These are phyloP conservation scores for Spisula solida DNA, from an alignment of 2,888 invertebrate species.

Conservation along the genomic window DNA sequence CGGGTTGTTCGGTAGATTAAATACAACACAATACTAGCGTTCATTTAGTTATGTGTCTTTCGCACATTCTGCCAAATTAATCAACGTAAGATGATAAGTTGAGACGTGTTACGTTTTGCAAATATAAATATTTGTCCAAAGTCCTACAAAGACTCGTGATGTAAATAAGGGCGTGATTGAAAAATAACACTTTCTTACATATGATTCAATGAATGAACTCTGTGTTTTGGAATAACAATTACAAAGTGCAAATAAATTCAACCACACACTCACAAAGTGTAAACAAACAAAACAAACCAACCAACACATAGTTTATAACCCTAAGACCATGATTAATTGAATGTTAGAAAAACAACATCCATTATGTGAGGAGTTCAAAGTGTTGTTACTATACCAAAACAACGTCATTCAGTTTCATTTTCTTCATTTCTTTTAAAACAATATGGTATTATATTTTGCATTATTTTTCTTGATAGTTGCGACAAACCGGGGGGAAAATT, in stretches of 20 bases:
- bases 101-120: neutral
- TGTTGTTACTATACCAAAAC: too few species aligned
- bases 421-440: too few species aligned
- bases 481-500: too few species aligned
- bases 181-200: neutral
- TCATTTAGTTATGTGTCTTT: neutral
- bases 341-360: too few species aligned
- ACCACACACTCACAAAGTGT: neutral
- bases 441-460: too few species aligned
- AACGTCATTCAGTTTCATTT: too few species aligned
- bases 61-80: neutral
- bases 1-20: neutral
- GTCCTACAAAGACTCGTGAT: neutral
- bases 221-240: neutral
- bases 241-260: neutral
- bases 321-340: neutral
- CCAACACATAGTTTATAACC: neutral
- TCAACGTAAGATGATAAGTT: slow-evolving; percentile 5
- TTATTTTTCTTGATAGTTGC: too few species aligned
- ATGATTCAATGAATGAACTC: neutral
- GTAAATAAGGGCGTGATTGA: neutral
- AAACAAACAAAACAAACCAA: neutral
- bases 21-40: neutral
- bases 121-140: neutral
- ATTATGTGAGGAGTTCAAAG: too few species aligned